Conservation (phyloP, 1,140 invertebrate species). For the Eufriesea mexicana region DNA sequence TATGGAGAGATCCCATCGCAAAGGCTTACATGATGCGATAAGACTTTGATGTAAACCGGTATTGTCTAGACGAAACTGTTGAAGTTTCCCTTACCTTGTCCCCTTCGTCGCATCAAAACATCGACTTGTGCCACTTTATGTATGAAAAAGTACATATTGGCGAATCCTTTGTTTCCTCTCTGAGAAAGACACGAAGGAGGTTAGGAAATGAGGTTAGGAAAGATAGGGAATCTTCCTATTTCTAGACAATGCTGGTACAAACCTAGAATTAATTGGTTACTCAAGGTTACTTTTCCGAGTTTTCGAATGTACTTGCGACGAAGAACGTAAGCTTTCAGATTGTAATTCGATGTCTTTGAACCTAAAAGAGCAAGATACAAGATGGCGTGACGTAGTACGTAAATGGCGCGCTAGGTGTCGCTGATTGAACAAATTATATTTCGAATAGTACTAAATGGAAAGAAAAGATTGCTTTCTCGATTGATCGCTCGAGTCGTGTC, state of each 20-base stretch:
- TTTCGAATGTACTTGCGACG: neutral
- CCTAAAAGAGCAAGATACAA: neutral
- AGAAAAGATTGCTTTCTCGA: conserved; percentile 3
- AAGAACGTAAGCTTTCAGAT: no score
- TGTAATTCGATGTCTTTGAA: no score
- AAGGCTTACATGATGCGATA: conserved; percentile 4
- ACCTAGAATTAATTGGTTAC: neutral
- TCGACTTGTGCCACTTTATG: neutral
- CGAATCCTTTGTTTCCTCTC: no score
- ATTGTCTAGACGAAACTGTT: neutral
- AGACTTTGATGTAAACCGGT: conserved; percentile 4
- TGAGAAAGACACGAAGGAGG: neutral
- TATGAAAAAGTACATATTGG: neutral
- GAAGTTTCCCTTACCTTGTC: neutral
- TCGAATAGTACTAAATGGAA: neutral
- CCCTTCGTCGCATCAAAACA: neutral
- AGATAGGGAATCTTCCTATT: neutral
- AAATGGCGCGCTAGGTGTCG: neutral
- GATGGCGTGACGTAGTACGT: no score
- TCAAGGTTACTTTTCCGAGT: neutral
- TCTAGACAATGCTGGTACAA: neutral
- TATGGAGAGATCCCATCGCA: neutral
- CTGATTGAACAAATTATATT: neutral
- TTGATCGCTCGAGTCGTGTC: conserved; percentile 43
- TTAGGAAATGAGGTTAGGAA: neutral